Conservation (phyloP, 2,113 vertebrate species). For the Mesembrinibis cayennensis region DNA sequence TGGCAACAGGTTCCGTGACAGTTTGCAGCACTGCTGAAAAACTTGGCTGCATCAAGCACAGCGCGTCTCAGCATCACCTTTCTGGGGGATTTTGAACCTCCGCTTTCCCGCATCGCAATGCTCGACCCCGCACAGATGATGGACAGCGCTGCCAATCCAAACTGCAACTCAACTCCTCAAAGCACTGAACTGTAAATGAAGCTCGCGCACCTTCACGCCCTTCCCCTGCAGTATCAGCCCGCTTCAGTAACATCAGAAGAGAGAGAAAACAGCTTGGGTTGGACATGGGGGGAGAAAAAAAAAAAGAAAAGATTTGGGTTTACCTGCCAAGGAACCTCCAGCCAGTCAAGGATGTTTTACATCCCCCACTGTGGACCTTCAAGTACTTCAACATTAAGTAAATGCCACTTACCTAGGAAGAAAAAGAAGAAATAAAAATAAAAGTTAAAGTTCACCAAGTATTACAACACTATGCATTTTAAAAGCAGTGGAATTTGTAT, state of each 20-base stretch:
- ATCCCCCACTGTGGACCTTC: not conserved
- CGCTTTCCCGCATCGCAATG: not conserved
- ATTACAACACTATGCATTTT: not conserved
- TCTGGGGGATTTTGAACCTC: not conserved
- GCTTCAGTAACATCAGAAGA: not conserved
- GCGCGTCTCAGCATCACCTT: not conserved
- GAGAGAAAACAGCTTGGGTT: not conserved
- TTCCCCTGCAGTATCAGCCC: not conserved
- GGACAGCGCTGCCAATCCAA: not conserved
- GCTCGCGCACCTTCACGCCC: not conserved
- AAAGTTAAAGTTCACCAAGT: conserved; percentile 35
- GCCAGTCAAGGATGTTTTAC: conserved; percentile 12
- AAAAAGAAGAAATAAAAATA: not conserved
- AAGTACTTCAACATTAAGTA: conserved; percentile 62
- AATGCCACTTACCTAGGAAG: conserved; percentile 76
- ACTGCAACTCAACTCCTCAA: not conserved
- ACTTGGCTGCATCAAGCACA: not conserved
- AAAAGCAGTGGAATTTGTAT: conserved; percentile 27
- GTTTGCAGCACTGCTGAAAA: not conserved
- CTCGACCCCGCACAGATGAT: not conserved
- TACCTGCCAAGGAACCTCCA: conserved; percentile 49
- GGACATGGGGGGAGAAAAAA: not conserved
- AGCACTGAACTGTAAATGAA: not conserved
- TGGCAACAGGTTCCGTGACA: not conserved
- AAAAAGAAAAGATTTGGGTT: not conserved